Evolutionary conservation across 2,797 vertebrate genomes (phyloP).

Genomic region (Sebastes steindachneri): DNA sequence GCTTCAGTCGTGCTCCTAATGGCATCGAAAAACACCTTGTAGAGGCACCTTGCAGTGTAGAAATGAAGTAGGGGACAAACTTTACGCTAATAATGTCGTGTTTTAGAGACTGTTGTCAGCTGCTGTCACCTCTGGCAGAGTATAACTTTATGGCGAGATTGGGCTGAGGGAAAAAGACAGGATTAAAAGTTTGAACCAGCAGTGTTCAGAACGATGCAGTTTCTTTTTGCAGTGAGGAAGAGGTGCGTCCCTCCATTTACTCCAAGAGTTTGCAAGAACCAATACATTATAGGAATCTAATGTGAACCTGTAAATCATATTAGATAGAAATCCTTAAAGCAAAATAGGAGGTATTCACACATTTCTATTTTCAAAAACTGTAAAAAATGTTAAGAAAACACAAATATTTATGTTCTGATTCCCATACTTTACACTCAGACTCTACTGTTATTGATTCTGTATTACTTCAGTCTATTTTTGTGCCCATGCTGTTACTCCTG

Average conservation of each 20-base stretch:
- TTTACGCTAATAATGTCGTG: not conserved
- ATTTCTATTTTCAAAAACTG: not conserved
- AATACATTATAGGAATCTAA: not conserved
- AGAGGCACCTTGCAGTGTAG: not conserved
- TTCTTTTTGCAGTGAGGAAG: not conserved
- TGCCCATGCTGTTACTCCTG: not conserved
- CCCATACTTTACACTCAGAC: not conserved
- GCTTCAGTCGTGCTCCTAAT: conserved; percentile 5
- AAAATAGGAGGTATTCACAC: not conserved
- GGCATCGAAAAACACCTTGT: not conserved
- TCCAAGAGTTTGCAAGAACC: not conserved
- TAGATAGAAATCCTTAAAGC: not conserved
- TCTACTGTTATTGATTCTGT: not conserved
- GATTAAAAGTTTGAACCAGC: not conserved
- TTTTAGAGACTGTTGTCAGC: not conserved
- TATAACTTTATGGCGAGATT: not conserved
- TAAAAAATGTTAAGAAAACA: not conserved
- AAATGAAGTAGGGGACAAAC: not conserved
- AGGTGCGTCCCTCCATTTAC: not conserved
- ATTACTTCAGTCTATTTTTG: not conserved
- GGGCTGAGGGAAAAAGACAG: not conserved
- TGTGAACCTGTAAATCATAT: not conserved
- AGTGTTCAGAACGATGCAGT: not conserved
- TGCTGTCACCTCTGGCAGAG: not conserved
- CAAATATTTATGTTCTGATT: not conserved